Conservation (phyloP, 2,888 invertebrate species). For the Polyommatus iphigenia region DNA sequence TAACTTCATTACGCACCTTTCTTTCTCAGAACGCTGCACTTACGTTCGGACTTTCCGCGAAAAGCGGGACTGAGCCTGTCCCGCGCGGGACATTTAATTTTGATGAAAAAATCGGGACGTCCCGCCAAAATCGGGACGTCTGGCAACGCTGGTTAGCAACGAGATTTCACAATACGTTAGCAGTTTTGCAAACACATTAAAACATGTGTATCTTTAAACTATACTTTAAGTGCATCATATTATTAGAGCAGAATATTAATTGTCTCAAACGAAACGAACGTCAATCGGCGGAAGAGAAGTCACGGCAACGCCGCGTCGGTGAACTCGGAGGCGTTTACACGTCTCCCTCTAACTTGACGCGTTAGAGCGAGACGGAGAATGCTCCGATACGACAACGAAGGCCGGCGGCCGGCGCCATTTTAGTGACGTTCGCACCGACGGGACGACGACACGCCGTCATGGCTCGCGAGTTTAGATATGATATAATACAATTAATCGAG, state of each 20-base stretch:
- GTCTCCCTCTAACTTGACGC: neutral
- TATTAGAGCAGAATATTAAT: conserved; percentile 13
- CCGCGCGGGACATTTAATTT: no score
- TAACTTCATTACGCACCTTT: no score
- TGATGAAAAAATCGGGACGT: no score
- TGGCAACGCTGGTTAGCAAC: no score
- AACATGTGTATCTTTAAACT: neutral
- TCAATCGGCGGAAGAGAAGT: neutral
- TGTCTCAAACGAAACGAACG: neutral
- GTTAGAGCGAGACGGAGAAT: conserved; percentile 44
- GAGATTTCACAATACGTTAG: neutral
- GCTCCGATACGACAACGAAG: conserved; percentile 59
- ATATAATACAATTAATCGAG: conserved; percentile 57
- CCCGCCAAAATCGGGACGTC: no score
- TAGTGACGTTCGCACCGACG: conserved; percentile 59
- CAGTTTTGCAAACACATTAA: neutral
- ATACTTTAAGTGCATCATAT: neutral
- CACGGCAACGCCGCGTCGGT: conserved; percentile 46
- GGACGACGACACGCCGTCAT: conserved; percentile 50
- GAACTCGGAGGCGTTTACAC: conserved; percentile 50
- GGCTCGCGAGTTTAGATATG: conserved; percentile 66
- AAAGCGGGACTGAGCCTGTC: no score
- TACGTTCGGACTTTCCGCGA: no score
- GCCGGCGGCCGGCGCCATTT: conserved; percentile 37
- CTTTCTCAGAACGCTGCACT: no score